Base-by-base conservation (phyloP, 2,113 vertebrate genomes). In the Corythaixoides concolor region DNA sequence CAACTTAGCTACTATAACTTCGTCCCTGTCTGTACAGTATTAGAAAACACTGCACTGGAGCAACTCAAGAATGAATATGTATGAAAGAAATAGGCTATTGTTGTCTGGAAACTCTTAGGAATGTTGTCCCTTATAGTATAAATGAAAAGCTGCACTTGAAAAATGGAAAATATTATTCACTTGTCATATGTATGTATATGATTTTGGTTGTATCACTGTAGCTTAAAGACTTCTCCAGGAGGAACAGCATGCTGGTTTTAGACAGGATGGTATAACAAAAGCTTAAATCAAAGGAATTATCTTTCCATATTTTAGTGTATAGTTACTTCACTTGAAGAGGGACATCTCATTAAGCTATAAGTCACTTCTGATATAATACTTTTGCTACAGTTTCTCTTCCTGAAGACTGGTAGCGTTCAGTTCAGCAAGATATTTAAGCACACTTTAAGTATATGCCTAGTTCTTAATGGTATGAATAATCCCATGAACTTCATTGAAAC, bases 111-210 rank as follows among this genome's bases (percentile, higher is more conserved):
- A 21, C 28, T n/a, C 30, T 90, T 81, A 18, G 43, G 27, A 86
- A 84, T 88, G 8, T 63, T 88, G 47, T 66, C 52, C 32, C 37
- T 74, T 78, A 30, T 2, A 14, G 9, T 73, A 5, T 60, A 74
- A 96, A 86, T 77, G 50, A 84, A 95, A 89, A 66, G 63, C 45
- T 89, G 76, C 79, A 94, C 85, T 92, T 96, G 45, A 93, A 92
- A 93, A 88, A 43, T 84, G 37, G 63, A 59, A 85, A 77, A 67
- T 80, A 22, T 27, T 50, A 15, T 85, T 79, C 64, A 69, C 37
- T 37, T 89, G n/a, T 77, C 37, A 43, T 3, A 9, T 56, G 32
- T 30, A 16, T 80, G 2, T 83, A 4, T 45, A 16, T 88, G 49
- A 19, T 32, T 90, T 92, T 85, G 39, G 33, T 83, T 93, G 24